These are phyloP conservation scores for Zoanthus sansibaricus DNA, from an alignment of 92 coral and sea anemone species.

Conservation along the genomic window DNA sequence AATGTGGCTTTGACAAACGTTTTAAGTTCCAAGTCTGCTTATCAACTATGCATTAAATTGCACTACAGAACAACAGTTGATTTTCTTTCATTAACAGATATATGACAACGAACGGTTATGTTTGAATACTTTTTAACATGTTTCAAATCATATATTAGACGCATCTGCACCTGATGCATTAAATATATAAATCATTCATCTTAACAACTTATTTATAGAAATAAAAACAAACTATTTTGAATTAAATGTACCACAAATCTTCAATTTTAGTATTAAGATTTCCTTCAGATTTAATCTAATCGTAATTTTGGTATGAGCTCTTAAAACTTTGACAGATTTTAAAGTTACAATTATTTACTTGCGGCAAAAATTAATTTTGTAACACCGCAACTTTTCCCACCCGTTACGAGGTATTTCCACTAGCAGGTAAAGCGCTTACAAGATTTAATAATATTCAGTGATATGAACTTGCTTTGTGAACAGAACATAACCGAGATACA, in stretches of 20 bases:
- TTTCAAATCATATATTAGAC: not conserved
- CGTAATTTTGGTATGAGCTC: not conserved
- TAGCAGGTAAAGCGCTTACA: not conserved
- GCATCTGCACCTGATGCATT: not conserved
- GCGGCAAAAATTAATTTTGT: constrained; percentile 1
- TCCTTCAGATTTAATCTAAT: not conserved
- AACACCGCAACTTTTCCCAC: constrained; percentile 3
- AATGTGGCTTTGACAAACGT: too few species aligned
- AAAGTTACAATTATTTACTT: not conserved
- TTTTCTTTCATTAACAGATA: too few species aligned
- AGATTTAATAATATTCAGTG: not conserved
- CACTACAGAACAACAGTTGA: too few species aligned
- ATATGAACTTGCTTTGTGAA: not conserved
- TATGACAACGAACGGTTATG: too few species aligned
- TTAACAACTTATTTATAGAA: not conserved
- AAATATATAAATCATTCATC: not conserved
- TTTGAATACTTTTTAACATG: not conserved
- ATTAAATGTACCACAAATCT: not conserved
- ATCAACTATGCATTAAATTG: too few species aligned
- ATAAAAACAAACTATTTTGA: not conserved
- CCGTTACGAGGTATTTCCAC: not conserved
- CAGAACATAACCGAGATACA: too few species aligned
- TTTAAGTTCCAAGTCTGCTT: too few species aligned
- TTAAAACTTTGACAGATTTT: not conserved
- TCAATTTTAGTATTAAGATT: not conserved